phyloP scores from a whole-genome alignment of 2,797 vertebrate species.

The Aulostomus chinensis region DNA sequence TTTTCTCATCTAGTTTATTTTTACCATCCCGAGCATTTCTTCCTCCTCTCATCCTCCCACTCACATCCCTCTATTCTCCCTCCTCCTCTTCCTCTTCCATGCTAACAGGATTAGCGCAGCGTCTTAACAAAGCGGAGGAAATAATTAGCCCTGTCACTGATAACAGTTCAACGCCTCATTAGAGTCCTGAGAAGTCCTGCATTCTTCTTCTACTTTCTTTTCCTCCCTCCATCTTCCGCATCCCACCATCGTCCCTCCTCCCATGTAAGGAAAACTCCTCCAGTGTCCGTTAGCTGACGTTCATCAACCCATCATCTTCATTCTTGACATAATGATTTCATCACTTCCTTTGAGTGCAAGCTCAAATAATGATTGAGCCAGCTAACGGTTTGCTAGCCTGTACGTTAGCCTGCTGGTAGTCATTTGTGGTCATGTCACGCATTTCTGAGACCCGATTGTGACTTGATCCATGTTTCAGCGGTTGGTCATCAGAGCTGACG shows the following conservation, averaged over 20 bases:
- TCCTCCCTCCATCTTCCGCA: not conserved
- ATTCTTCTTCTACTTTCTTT: constrained; percentile 1
- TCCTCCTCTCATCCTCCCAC: not conserved
- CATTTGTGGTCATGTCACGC: too few relatives aligned
- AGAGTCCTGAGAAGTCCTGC: constrained; percentile 52
- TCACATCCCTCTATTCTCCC: not conserved
- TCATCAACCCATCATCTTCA: too few relatives aligned
- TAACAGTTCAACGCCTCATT: constrained; percentile 75
- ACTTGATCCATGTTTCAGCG: too few relatives aligned
- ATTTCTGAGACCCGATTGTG: too few relatives aligned
- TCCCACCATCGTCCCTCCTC: not conserved
- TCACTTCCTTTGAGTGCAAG: too few relatives aligned
- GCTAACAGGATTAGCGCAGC: constrained; percentile 78
- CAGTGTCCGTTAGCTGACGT: too few relatives aligned
- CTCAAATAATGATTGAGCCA: too few relatives aligned
- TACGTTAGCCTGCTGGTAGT: too few relatives aligned
- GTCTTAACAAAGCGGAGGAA: constrained; percentile 75
- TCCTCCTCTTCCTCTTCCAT: constrained; percentile 28
- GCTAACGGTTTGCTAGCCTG: too few relatives aligned
- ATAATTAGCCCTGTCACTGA: constrained; percentile 81
- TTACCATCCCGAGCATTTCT: not conserved
- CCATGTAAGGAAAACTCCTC: not conserved
- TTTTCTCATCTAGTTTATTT: not conserved
- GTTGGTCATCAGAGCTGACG: too few relatives aligned
- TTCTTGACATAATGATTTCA: too few relatives aligned